These are phyloP conservation scores for Cydia strobilella DNA, from an alignment of 1,140 invertebrate species.

Conservation along the genomic window DNA sequence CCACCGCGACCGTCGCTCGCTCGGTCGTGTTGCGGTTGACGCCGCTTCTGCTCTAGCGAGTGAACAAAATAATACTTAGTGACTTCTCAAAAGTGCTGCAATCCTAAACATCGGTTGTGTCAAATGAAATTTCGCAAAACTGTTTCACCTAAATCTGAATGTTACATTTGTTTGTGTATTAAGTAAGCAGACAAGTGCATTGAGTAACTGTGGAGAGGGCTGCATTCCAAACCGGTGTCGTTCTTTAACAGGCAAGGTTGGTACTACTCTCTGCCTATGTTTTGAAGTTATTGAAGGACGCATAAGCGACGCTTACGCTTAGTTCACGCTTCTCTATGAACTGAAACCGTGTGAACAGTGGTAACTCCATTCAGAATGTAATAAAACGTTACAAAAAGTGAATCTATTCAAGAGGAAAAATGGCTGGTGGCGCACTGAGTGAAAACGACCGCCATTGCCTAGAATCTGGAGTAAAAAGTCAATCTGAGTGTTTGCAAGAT, in stretches of 20 bases:
- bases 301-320: neutral
- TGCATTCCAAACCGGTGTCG: conserved; percentile 78
- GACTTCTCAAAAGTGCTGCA: conserved; percentile 46
- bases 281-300: conserved; percentile 47
- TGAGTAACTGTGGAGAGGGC: conserved; percentile 65
- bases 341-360: conserved; percentile 37
- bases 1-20: conserved; percentile 45
- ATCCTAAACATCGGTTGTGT: conserved; percentile 40
- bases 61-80: conserved; percentile 38
- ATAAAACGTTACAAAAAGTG: conserved; percentile 34
- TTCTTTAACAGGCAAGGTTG: conserved; percentile 72
- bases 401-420: conserved; percentile 50
- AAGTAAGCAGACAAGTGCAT: conserved; percentile 61
- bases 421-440: conserved; percentile 70
- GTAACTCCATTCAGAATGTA: conserved; percentile 40
- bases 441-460: conserved; percentile 72
- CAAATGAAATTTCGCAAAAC: neutral
- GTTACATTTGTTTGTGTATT: conserved; percentile 42
- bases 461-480: conserved; percentile 62
- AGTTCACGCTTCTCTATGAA: conserved; percentile 34
- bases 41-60: conserved; percentile 24
- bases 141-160: neutral
- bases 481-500: conserved; percentile 63
- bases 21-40: conserved; percentile 46
- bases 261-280: conserved; percentile 65